Evolutionary conservation across 2,797 vertebrate species (phyloP).

Genomic region (Melanotaenia trifasciata): DNA sequence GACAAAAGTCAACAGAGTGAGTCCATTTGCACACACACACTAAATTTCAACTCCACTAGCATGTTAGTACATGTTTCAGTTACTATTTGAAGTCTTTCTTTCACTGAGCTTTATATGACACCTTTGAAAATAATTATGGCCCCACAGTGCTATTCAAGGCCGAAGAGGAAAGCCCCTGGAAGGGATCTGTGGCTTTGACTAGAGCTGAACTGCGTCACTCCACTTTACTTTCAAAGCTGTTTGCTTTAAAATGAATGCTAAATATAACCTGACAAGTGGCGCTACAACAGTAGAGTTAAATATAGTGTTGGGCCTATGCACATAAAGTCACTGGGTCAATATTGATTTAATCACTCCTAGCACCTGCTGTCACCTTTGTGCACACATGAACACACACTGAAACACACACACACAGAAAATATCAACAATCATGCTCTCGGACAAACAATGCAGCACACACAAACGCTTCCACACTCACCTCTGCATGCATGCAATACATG

Average conservation of each 20-base stretch:
- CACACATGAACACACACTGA: slow-evolving; percentile 23
- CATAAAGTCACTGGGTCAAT: slow-evolving; percentile 75
- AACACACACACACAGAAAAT: slow-evolving; percentile 4
- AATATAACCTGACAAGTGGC: slow-evolving; percentile 61
- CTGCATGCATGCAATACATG: not conserved
- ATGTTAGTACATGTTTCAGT: slow-evolving; percentile 16
- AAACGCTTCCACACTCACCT: not conserved
- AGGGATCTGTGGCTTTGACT: slow-evolving; percentile 20
- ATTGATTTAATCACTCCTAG: slow-evolving; percentile 71
- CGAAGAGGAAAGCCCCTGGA: slow-evolving; percentile 52
- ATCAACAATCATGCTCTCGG: slow-evolving; percentile 10
- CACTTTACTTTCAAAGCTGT: slow-evolving; percentile 33
- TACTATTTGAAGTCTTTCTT: slow-evolving; percentile 1
- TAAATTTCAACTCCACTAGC: slow-evolving; percentile 3
- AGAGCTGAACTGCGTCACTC: slow-evolving; percentile 25
- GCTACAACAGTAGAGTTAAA: slow-evolving; percentile 63
- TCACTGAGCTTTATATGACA: not conserved
- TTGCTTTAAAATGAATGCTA: slow-evolving; percentile 61
- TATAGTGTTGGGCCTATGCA: slow-evolving; percentile 60
- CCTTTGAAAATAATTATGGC: slow-evolving; percentile 30
- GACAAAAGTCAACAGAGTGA: slow-evolving; percentile 87
- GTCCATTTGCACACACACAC: slow-evolving; percentile 33
- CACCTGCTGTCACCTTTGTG: slow-evolving; percentile 64
- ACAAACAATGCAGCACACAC: not conserved
- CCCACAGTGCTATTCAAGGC: slow-evolving; percentile 21